Evolutionary conservation across 2,888 invertebrate genomes (phyloP).

Genomic region (Athalia circularis): DNA sequence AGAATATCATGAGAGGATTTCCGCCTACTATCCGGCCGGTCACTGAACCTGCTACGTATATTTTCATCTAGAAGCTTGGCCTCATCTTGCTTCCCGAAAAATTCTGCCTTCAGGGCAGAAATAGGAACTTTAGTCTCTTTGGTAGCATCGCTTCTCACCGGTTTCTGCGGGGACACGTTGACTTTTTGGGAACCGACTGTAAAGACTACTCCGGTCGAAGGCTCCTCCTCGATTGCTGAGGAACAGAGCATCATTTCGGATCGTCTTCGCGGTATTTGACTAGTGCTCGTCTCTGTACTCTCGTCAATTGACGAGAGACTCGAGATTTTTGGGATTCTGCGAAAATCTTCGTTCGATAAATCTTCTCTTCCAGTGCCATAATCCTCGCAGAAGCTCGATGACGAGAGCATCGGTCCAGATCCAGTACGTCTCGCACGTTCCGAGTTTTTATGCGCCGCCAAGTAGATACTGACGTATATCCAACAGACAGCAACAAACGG

Average conservation of each 20-base stretch:
- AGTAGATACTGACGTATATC: conserved; percentile 85
- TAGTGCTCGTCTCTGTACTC: conserved; percentile 66
- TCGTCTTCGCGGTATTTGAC: conserved; percentile 58
- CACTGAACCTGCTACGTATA: conserved; percentile 57
- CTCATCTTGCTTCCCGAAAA: conserved; percentile 52
- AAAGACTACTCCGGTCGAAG: conserved; percentile 62
- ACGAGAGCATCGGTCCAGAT: conserved; percentile 68
- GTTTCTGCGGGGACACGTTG: conserved; percentile 54
- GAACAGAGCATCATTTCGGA: conserved; percentile 55
- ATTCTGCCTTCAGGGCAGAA: conserved; percentile 60
- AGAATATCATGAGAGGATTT: conserved; percentile 63
- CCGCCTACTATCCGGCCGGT: conserved; percentile 56
- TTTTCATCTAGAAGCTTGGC: conserved; percentile 48
- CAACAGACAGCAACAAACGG: conserved; percentile 82
- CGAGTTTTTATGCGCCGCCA: conserved; percentile 85
- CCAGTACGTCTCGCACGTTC: conserved; percentile 76
- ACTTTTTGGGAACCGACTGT: conserved; percentile 66
- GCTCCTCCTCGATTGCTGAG: conserved; percentile 33
- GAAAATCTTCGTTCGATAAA: conserved; percentile 62
- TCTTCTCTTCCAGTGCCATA: conserved; percentile 60
- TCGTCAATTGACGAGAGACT: conserved; percentile 72
- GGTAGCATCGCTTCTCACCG: conserved; percentile 50
- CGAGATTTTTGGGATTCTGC: conserved; percentile 70
- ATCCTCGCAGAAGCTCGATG: conserved; percentile 69
- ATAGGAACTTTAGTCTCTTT: conserved; percentile 65